These are phyloP conservation scores for Daktulosphaira vitifoliae DNA, from an alignment of 1,140 invertebrate genomes.

Conservation along the genomic window DNA sequence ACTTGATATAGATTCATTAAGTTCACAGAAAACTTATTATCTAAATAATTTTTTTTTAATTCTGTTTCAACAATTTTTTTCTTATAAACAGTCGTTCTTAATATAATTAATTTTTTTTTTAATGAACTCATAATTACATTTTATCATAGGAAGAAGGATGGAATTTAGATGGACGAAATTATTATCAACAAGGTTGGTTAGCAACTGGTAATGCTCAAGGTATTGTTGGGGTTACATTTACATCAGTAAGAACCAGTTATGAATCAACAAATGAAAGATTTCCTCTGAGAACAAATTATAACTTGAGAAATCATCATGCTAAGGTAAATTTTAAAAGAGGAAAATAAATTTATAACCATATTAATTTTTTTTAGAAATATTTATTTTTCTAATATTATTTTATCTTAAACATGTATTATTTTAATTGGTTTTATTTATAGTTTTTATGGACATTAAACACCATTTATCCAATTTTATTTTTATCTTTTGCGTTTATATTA, in stretches of 20 bases:
- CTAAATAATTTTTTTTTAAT: neutral
- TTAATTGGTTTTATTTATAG: too few relatives aligned
- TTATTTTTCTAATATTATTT: too few relatives aligned
- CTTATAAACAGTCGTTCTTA: neutral
- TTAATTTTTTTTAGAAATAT: too few relatives aligned
- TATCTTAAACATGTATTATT: too few relatives aligned
- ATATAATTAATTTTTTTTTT: too few relatives aligned
- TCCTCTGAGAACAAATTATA: constrained; percentile 91
- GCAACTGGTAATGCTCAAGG: constrained; percentile 89
- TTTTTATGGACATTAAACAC: too few relatives aligned
- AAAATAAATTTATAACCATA: too few relatives aligned
- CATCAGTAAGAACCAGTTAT: constrained; percentile 68
- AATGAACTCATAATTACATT: neutral
- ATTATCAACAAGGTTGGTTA: constrained; percentile 97
- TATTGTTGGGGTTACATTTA: constrained; percentile 92
- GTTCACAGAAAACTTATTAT: too few relatives aligned
- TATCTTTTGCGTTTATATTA: constrained; percentile 1
- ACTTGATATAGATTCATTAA: too few relatives aligned
- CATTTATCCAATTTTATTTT: too few relatives aligned
- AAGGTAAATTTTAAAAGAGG: too few relatives aligned
- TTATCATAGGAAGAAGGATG: constrained; percentile 70
- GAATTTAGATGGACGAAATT: constrained; percentile 90
- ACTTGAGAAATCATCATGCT: constrained; percentile 89
- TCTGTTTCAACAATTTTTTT: neutral
- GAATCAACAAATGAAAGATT: constrained; percentile 64